Base-by-base conservation (phyloP, 2,888 invertebrate genomes). In the Lomographa bimaculata region DNA sequence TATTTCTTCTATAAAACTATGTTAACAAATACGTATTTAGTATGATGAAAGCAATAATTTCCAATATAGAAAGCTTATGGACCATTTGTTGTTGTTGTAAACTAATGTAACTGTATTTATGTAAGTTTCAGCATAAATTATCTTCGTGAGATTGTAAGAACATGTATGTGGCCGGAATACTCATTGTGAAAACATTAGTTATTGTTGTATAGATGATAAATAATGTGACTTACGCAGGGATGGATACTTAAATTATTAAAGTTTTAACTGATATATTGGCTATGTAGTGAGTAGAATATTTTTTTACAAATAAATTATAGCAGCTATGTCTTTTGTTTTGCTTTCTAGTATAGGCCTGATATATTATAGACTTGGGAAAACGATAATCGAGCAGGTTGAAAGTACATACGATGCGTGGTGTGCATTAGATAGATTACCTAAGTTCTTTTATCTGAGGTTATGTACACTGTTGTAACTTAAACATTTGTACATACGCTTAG, bases 241-340 rank as follows among this genome's bases (percentile, higher is more conserved):
- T 86, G 89, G 89, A 87, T 90, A 90, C 89, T 90, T 90, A 89
- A 89, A 86, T 89, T 89, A 89, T 89, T 87, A 84, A 87, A 89
- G 85, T 83, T 85, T 84, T 86, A 89, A 89, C 86, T 86, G 89
- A 87, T 87, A 91, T 90, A 91, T 91, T 91, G 90, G 91, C 91
- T 92, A 91, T 90, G 90, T 91, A 91, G 91, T 90, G 87, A 86
- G 91, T 91, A 92, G 91, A 91, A 90, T 92, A 92, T 92, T 92
- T 92, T 92, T 92, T 92, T 92, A 92, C 91, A 91, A 91, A 91
- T 91, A 92, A 92, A 91, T 84, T 82, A 86, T 90, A 90, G 90
- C 90, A 89, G 89, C 89, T 89, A 90, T 32, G 45, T 44, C 53
- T 54, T 60, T 48, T 48, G 54, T 71, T 73, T 67, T 58, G 49